Base-by-base conservation (phyloP, 2,113 vertebrate genomes). In the Podilymbus podiceps region DNA sequence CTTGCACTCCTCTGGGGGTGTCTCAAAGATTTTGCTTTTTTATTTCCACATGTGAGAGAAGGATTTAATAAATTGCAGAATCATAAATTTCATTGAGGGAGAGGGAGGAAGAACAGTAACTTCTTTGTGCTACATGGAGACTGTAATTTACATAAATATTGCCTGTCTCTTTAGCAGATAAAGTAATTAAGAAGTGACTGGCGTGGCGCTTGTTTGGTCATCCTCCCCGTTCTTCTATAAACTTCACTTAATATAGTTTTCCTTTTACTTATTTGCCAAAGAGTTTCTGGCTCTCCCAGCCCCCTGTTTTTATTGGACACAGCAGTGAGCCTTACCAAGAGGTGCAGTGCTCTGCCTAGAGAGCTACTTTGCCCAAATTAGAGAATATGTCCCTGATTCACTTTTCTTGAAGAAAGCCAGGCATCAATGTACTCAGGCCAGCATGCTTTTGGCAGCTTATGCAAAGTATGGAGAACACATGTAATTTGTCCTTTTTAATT, bases 61-160 rank as follows among this genome's bases (percentile, higher is more conserved):
- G 71, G 81, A 84, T 96, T 94, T 97, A 94, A 95, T 97, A 97
- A 97, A 97, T 94, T 96, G 93, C 94, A 94, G 49, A 94, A 95
- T 96, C 93, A 73, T 94, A 95, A 92, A 93, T 97, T 97, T 93
- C 82, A 60, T 81, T 93, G 83, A 69, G 53, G 47, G 53, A 83
- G 49, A 80, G 40, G 16, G 71, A 95, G 53, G 59, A 97, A 88
- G 50, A 93, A 67, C 75, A 96, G 76, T 72, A 86, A 80, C 90
- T 97, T 85, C 89, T 89, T 93, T 95, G 74, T 74, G 27, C 78
- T 92, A 75, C 83, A 19, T 10, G 3, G 68, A 80, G 21, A 69
- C 81, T 96, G 53, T 94, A 88, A 96, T 94, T 93, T 63, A 67
- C 91, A 92, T 93, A 97, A 97, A 86, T 88, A 62, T 30, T 88